Evolutionary conservation across 2,888 invertebrate species (phyloP).

Genomic region (Frankliniella fusca): DNA sequence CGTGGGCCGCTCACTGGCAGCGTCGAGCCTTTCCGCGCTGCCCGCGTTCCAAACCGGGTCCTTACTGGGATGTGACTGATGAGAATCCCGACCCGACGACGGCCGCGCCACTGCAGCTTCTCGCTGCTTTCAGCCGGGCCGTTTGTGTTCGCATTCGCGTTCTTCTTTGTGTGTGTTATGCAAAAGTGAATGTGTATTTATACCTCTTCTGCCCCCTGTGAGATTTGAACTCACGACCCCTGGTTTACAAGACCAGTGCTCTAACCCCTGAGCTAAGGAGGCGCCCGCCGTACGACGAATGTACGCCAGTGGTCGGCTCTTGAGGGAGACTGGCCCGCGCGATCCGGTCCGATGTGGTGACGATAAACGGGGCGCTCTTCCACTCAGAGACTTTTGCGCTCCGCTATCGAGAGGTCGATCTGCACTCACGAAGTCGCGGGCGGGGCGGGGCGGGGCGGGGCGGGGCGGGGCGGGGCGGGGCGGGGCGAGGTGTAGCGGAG

Average conservation of each 20-base stretch:
- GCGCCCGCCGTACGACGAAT: background rate
- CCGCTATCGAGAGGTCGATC: no score
- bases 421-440: background rate
- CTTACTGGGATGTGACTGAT: slow-evolving; percentile 2
- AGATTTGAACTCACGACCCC: slow-evolving; percentile 10
- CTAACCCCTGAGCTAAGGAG: slow-evolving; percentile 10
- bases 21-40: background rate
- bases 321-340: no score
- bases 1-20: background rate
- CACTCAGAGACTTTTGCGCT: no score
- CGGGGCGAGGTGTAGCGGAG: background rate
- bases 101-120: background rate
- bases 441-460: background rate
- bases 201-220: background rate
- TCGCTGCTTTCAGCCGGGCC: no score
- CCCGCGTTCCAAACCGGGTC: background rate
- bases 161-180: no score
- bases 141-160: no score
- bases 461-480: background rate
- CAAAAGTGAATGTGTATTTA: background rate
- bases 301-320: no score
- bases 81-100: no score
- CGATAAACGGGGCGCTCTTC: no score
- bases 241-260: slow-evolving; percentile 10
- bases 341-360: no score